phyloP scores from a whole-genome alignment of 2,888 invertebrate genomes.

The Amblyteles armatorius region DNA sequence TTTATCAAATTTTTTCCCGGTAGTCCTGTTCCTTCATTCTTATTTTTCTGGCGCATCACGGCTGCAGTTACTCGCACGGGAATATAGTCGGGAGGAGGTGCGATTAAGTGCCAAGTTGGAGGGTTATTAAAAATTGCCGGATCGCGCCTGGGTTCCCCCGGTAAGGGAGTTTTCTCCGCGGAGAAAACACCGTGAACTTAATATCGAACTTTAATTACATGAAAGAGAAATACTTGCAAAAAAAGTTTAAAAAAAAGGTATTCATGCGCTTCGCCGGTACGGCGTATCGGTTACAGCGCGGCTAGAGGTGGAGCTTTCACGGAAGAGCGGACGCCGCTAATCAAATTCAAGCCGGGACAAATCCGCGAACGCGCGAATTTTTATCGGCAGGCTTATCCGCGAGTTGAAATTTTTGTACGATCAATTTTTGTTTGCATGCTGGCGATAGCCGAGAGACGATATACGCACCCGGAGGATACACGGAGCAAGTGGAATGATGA shows the following conservation, averaged over 20 bases:
- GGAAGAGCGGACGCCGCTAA: background rate
- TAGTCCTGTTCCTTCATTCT: background rate
- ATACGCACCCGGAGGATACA: background rate
- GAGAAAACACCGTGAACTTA: background rate
- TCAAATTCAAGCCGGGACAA: background rate
- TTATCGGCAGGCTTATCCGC: background rate
- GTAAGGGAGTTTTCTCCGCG: background rate
- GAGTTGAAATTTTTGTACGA: background rate
- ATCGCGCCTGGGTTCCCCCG: background rate
- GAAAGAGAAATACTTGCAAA: background rate
- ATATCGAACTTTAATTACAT: constrained; percentile 22
- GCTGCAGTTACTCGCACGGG: constrained; percentile 1
- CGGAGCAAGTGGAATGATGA: background rate
- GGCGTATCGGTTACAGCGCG: background rate
- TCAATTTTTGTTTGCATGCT: background rate
- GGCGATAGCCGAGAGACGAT: background rate
- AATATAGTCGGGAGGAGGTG: background rate
- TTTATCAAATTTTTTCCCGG: background rate
- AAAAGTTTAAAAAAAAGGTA: background rate
- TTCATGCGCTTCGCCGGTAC: background rate
- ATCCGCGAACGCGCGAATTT: background rate
- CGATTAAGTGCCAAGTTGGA: constrained; percentile 1
- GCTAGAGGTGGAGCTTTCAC: background rate
- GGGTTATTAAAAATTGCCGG: constrained; percentile 1
- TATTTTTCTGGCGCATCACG: background rate